phyloP scores from a whole-genome alignment of 2,888 invertebrate species.

The Cerceris rybyensis region DNA sequence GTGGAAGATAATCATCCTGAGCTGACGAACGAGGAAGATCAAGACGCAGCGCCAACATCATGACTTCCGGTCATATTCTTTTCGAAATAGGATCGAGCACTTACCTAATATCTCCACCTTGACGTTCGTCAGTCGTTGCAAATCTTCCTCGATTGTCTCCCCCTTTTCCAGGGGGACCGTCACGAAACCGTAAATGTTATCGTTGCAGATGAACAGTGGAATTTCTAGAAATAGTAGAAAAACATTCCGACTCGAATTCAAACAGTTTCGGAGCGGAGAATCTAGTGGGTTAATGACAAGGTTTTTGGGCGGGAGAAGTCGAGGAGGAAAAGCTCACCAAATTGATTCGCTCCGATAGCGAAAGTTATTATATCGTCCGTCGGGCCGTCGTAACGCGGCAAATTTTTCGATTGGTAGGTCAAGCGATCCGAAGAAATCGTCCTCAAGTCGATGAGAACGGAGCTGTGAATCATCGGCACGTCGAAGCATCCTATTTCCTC shows the following conservation, averaged over 20 bases:
- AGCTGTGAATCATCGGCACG: slow-evolving; percentile 96
- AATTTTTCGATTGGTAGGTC: slow-evolving; percentile 88
- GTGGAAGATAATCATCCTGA: slow-evolving; percentile 62
- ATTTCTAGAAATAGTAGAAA: slow-evolving; percentile 81
- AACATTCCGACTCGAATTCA: too few species aligned
- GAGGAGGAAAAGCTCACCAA: slow-evolving; percentile 81
- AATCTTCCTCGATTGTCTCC: slow-evolving; percentile 86
- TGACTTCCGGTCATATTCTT: too few species aligned
- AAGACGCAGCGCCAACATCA: too few species aligned
- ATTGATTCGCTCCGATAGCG: slow-evolving; percentile 90
- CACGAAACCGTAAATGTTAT: slow-evolving; percentile 90
- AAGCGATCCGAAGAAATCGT: slow-evolving; percentile 84
- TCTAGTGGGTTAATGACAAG: neutral
- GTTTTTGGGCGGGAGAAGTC: neutral
- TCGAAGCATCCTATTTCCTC: slow-evolving; percentile 88
- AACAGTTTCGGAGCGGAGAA: neutral
- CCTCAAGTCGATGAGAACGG: slow-evolving; percentile 90
- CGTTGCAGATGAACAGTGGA: slow-evolving; percentile 90
- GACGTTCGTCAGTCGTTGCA: slow-evolving; percentile 88
- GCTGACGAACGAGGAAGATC: slow-evolving; percentile 24
- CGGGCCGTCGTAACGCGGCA: slow-evolving; percentile 88
- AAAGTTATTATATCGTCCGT: slow-evolving; percentile 96
- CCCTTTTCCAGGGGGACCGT: slow-evolving; percentile 90
- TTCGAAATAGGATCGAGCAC: slow-evolving; percentile 61
- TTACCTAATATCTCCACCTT: slow-evolving; percentile 89